Evolutionary conservation across 1,140 invertebrate species (phyloP).

Genomic region (Sesamia nonagrioides): DNA sequence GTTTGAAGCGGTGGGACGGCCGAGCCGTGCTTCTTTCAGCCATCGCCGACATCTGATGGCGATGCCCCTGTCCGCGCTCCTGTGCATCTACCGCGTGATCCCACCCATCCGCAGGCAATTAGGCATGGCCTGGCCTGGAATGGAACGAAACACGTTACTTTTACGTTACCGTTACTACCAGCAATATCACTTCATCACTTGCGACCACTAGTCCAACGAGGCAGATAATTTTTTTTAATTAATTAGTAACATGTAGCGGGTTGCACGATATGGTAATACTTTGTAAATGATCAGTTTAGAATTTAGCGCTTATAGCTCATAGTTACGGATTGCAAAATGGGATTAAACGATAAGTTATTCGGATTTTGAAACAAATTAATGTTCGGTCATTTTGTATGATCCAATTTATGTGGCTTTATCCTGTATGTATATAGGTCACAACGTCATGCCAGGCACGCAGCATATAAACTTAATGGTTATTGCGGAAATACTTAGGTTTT

Average conservation of each 20-base stretch:
- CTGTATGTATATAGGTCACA: slow-evolving; percentile 3
- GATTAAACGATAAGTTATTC: slow-evolving; percentile 29
- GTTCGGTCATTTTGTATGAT: slow-evolving; percentile 50
- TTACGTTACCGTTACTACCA: no score
- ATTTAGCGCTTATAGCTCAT: slow-evolving; percentile 35
- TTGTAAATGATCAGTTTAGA: slow-evolving; percentile 11
- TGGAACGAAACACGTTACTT: no score
- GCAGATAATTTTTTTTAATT: neutral
- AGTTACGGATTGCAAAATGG: slow-evolving; percentile 18
- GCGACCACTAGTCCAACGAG: no score
- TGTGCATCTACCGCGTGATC: no score
- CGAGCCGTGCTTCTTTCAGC: no score
- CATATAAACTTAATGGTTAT: no score
- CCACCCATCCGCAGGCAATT: no score
- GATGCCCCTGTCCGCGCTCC: no score
- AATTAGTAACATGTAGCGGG: slow-evolving; percentile 1
- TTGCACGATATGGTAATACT: slow-evolving; percentile 31
- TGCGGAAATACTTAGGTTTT: neutral
- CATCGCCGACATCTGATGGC: no score
- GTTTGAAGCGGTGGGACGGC: no score
- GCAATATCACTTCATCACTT: no score
- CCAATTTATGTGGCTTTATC: slow-evolving; percentile 7
- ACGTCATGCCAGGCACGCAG: neutral
- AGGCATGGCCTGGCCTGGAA: no score
- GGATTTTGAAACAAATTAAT: slow-evolving; percentile 19